phyloP scores from a whole-genome alignment of 2,113 vertebrate species.

The Dendropsophus ebraccatus region DNA sequence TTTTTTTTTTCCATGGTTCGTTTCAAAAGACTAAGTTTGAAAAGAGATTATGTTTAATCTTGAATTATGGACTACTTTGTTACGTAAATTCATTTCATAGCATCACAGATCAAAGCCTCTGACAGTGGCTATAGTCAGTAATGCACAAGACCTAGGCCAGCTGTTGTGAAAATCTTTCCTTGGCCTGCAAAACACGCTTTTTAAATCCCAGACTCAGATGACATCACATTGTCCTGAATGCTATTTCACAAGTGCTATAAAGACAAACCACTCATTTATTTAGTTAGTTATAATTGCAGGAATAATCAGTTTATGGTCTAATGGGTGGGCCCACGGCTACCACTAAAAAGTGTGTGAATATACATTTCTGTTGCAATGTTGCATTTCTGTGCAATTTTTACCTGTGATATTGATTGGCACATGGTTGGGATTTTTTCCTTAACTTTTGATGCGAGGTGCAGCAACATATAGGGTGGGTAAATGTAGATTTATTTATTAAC shows the following conservation, averaged over 20 bases:
- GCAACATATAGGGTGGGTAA: too few relatives aligned
- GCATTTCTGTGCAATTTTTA: too few relatives aligned
- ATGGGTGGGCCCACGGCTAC: too few relatives aligned
- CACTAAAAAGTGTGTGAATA: too few relatives aligned
- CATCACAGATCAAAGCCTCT: slow-evolving; percentile 35
- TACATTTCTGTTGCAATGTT: too few relatives aligned
- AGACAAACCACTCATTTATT: neutral
- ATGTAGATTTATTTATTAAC: too few relatives aligned
- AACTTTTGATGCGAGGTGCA: too few relatives aligned
- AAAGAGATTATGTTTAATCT: slow-evolving; percentile 45
- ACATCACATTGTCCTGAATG: slow-evolving; percentile 26
- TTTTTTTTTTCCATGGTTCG: slow-evolving; percentile 12
- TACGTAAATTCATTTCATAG: slow-evolving; percentile 46
- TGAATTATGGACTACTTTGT: slow-evolving; percentile 45
- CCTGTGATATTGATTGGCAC: too few relatives aligned
- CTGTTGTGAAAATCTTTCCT: slow-evolving; percentile 1
- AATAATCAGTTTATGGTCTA: neutral
- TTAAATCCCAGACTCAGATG: slow-evolving; percentile 11
- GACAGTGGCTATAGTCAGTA: slow-evolving; percentile 25
- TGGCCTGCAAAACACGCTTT: neutral
- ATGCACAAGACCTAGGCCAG: slow-evolving; percentile 14
- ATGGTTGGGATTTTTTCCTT: too few relatives aligned
- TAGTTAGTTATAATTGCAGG: neutral
- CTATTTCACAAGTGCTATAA: neutral
- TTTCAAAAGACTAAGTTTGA: slow-evolving; percentile 18